Percentiles rank a stretch among this genome's conserved stretches.
Conservation (phyloP, 2,888 invertebrate genomes). For the Melieria omissa region DNA sequence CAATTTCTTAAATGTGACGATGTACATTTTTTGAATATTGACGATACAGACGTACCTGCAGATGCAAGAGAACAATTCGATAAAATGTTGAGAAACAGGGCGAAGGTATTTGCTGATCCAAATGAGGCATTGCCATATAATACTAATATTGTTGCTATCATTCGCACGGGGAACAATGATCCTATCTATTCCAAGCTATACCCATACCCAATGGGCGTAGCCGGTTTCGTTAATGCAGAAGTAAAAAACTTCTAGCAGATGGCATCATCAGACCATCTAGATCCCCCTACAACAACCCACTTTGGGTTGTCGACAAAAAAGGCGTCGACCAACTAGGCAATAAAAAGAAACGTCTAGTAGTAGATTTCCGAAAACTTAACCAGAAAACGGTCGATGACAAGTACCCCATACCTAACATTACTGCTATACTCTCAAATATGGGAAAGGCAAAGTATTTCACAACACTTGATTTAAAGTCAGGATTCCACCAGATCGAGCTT, state of each 20-base stretch:
- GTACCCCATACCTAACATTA: slow-evolving; percentile 34
- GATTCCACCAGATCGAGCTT: slow-evolving; percentile 35
- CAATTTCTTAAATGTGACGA: slow-evolving; percentile 30
- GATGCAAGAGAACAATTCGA: slow-evolving; percentile 14
- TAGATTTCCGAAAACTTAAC: slow-evolving; percentile 35
- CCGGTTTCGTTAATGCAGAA: slow-evolving; percentile 31
- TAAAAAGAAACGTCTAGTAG: slow-evolving; percentile 32
- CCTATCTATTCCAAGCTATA: slow-evolving; percentile 32
- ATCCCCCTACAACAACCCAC: slow-evolving; percentile 34
- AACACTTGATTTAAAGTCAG: slow-evolving; percentile 34
- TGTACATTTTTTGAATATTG: slow-evolving; percentile 16
- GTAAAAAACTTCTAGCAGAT: slow-evolving; percentile 26
- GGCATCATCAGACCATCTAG: slow-evolving; percentile 32
- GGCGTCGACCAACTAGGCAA: slow-evolving; percentile 30
- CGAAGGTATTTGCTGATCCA: slow-evolving; percentile 35
- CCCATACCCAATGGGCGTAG: slow-evolving; percentile 31
- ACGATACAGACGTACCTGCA: slow-evolving; percentile 12
- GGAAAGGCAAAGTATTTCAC: slow-evolving; percentile 27
- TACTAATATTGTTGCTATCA: slow-evolving; percentile 28
- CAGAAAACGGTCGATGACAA: slow-evolving; percentile 27
- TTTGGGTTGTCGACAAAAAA: slow-evolving; percentile 37
- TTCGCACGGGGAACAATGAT: slow-evolving; percentile 29
- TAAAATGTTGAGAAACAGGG: slow-evolving; percentile 25
- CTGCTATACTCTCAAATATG: slow-evolving; percentile 26
- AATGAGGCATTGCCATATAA: slow-evolving; percentile 31